These are phyloP conservation scores for Pyxicephalus adspersus DNA, from an alignment of 2,113 vertebrate species.

Conservation along the genomic window DNA sequence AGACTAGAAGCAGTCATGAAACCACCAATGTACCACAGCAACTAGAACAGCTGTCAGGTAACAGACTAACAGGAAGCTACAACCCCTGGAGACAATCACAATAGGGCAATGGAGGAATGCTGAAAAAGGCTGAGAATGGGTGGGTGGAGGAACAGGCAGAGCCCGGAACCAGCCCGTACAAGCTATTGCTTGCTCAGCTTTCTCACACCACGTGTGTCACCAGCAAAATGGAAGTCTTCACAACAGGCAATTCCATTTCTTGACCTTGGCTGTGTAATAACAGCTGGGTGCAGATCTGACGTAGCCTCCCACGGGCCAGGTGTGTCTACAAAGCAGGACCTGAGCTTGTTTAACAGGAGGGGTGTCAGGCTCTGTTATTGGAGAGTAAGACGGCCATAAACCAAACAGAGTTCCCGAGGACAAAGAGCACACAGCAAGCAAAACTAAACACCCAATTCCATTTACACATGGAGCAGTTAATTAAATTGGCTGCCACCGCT, in stretches of 20 bases:
- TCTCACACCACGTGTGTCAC: conserved; percentile 68
- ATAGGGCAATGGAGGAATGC: neutral
- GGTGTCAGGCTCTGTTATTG: no score
- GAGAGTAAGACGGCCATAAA: neutral
- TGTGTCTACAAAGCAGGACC: neutral
- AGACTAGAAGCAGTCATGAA: no score
- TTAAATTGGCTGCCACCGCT: conserved; percentile 14
- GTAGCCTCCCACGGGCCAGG: neutral
- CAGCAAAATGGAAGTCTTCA: conserved; percentile 42
- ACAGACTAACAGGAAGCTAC: neutral
- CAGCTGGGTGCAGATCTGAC: neutral
- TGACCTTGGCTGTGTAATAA: neutral
- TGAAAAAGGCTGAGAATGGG: neutral
- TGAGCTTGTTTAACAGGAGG: neutral
- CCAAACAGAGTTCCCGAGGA: neutral
- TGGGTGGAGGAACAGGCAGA: conserved; percentile 6
- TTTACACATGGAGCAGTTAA: conserved; percentile 6
- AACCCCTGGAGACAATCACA: neutral
- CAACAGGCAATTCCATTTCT: neutral
- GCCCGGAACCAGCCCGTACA: conserved; percentile 45
- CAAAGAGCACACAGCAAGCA: conserved; percentile 27
- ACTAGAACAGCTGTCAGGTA: neutral
- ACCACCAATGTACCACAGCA: no score
- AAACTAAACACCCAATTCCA: conserved; percentile 18
- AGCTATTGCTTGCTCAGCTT: conserved; percentile 51